Conservation (phyloP, 2,113 vertebrate species). For the Calidris pugnax region DNA sequence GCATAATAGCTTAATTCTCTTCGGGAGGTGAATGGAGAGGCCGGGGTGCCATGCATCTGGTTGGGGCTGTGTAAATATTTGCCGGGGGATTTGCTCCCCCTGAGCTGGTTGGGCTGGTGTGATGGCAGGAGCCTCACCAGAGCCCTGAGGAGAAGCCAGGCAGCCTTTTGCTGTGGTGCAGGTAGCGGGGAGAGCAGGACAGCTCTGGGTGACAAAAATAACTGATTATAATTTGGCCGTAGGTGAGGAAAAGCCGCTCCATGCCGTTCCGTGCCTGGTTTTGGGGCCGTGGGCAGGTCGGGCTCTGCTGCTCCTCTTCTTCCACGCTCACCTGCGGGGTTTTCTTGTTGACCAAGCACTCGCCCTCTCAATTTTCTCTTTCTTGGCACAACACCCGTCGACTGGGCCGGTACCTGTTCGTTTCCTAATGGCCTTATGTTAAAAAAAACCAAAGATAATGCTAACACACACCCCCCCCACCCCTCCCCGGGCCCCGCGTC, state of each 20-base stretch:
- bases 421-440: background rate
- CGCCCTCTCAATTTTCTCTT: fast-evolving
- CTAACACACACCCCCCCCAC: fast-evolving
- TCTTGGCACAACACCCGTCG: background rate
- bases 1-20: background rate
- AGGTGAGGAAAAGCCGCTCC: background rate
- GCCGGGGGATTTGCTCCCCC: background rate
- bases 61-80: background rate
- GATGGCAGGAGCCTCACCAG: background rate
- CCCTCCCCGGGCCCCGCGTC: fast-evolving
- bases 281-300: fast-evolving
- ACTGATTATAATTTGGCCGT: fast-evolving
- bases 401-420: background rate
- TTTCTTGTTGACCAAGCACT: background rate
- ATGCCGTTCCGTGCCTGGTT: fast-evolving
- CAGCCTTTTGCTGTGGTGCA: background rate
- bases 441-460: background rate
- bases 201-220: background rate
- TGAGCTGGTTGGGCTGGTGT: background rate
- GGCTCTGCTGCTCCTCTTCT: background rate
- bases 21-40: background rate
- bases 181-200: background rate
- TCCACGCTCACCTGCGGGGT: fast-evolving
- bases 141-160: background rate
- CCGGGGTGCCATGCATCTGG: background rate